Percentiles rank a stretch among this genome's conserved stretches.
These are phyloP conservation scores for Catocala fraxini DNA, from an alignment of 2,888 invertebrate genomes.

Conservation along the genomic window DNA sequence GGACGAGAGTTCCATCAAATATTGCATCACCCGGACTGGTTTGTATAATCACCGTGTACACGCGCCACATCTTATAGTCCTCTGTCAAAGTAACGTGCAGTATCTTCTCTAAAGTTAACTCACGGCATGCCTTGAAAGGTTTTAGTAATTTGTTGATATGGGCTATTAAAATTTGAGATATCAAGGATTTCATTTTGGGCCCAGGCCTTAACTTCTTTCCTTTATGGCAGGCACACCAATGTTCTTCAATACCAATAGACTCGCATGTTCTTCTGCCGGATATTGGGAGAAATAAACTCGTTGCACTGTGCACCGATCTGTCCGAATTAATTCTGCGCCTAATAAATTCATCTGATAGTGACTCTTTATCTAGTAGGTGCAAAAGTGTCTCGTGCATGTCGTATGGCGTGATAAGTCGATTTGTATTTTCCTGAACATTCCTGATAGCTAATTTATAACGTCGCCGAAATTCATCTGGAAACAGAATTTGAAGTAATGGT, in stretches of 20 bases:
- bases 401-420: constrained; percentile 92
- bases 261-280: constrained; percentile 91
- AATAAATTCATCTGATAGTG: constrained; percentile 7
- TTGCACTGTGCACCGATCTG: constrained; percentile 83
- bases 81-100: not conserved
- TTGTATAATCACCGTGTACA: constrained; percentile 89
- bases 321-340: constrained; percentile 69
- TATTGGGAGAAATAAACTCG: constrained; percentile 93
- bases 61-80: constrained; percentile 72
- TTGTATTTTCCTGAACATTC: constrained; percentile 90
- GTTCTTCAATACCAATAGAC: constrained; percentile 91
- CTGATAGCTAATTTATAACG: constrained; percentile 88
- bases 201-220: constrained; percentile 59
- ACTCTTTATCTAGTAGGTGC: constrained; percentile 88
- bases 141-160: not conserved
- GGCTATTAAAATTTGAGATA: not conserved
- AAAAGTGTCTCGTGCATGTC: constrained; percentile 93
- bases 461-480: constrained; percentile 91
- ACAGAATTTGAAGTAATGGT: constrained; percentile 91
- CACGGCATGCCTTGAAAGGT: not conserved
- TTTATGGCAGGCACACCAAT: constrained; percentile 96
- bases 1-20: constrained; percentile 88
- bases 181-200: not conserved
- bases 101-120: not conserved
- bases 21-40: constrained; percentile 90